phyloP scores from a whole-genome alignment of 2,797 vertebrate species.

The Picus viridis region DNA sequence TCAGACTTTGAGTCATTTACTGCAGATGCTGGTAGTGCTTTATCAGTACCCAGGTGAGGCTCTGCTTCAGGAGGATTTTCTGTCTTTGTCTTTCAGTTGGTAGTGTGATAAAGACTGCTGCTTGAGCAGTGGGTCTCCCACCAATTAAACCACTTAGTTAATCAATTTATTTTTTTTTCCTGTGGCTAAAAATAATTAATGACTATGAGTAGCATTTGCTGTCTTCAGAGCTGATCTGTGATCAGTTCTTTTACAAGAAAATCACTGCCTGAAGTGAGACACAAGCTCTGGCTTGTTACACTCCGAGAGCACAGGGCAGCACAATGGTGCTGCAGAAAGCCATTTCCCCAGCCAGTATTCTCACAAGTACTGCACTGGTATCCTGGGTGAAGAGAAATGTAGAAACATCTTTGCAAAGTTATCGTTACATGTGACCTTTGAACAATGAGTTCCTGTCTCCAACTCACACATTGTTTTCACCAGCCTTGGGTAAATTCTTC shows the following conservation, averaged over 20 bases:
- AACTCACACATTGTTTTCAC: background rate
- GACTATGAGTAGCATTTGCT: background rate
- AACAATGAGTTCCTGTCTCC: background rate
- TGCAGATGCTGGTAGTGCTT: conserved; percentile 2
- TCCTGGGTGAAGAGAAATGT: background rate
- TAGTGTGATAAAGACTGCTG: background rate
- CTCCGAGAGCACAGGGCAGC: background rate
- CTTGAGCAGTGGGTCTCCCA: background rate
- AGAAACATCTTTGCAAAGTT: background rate
- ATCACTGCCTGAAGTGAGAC: background rate
- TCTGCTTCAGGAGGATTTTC: background rate
- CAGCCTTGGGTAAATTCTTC: background rate
- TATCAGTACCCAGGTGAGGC: background rate
- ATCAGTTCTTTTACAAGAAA: background rate
- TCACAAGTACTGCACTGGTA: background rate
- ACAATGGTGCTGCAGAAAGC: background rate
- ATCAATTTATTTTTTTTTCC: background rate
- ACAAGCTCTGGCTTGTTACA: background rate
- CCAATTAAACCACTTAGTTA: background rate
- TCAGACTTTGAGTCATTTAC: conserved; percentile 5
- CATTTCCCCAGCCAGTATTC: background rate
- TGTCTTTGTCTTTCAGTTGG: conserved; percentile 2
- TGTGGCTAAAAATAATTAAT: background rate
- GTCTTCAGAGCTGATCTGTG: background rate
- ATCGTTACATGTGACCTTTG: background rate